Percentiles rank a stretch among this genome's conserved stretches.
Evolutionary conservation across 2,797 vertebrate species (phyloP).

Genomic region (Protosalanx chinensis): DNA sequence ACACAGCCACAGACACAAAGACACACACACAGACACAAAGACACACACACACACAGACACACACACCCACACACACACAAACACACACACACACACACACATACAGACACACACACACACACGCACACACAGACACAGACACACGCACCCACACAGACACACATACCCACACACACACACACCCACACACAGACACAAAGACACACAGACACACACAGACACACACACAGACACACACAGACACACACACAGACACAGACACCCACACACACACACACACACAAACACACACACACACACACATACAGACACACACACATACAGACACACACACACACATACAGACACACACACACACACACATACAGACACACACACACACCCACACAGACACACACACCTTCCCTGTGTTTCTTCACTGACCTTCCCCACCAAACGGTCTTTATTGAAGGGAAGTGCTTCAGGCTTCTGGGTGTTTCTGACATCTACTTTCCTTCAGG

Average conservation of each 20-base stretch:
- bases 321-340: not conserved
- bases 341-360: not conserved
- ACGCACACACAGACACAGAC: too few relatives aligned
- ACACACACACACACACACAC: not conserved
- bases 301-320: not conserved
- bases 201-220: not conserved
- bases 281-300: not conserved
- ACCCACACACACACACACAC: not conserved
- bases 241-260: slow-evolving; percentile 1
- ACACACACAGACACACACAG: not conserved
- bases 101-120: too few relatives aligned
- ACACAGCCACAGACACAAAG: too few relatives aligned
- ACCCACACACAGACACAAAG: too few relatives aligned
- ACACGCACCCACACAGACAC: not conserved
- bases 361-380: not conserved
- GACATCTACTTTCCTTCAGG: slow-evolving; percentile 68
- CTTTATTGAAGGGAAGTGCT: too few relatives aligned
- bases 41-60: slow-evolving; percentile 1
- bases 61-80: not conserved
- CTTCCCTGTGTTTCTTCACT: too few relatives aligned
- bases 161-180: too few relatives aligned
- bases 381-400: too few relatives aligned
- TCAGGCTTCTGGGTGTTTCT: not conserved
- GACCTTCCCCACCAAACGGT: too few relatives aligned
- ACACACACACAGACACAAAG: too few relatives aligned